Percentiles rank a stretch among this genome's conserved stretches.
These are phyloP conservation scores for Buphagus erythrorhynchus DNA, from an alignment of 2,797 vertebrate species.

Conservation along the genomic window DNA sequence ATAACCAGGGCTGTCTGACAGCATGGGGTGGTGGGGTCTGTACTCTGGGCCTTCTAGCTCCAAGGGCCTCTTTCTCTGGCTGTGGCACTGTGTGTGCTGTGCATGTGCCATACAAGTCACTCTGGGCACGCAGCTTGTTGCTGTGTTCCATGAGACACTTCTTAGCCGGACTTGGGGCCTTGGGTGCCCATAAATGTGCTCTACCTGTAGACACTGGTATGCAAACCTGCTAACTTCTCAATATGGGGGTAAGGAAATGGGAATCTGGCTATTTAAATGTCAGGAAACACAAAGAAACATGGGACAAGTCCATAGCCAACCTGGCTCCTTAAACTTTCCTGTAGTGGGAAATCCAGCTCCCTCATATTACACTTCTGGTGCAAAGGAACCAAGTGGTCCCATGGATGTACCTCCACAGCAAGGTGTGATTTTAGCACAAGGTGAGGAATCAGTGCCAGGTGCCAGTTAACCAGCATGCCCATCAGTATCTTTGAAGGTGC, in stretches of 20 bases:
- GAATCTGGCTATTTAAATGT: not conserved
- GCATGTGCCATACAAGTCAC: not conserved
- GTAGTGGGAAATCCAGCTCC: not conserved
- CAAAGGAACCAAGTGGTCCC: not conserved
- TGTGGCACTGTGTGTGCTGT: not conserved
- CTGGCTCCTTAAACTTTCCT: not conserved
- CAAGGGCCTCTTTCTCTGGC: rapidly evolving
- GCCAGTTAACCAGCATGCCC: not conserved
- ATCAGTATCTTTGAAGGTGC: not conserved
- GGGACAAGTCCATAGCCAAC: not conserved
- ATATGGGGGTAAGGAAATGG: not conserved
- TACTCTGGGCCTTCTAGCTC: not conserved
- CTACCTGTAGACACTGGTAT: not conserved
- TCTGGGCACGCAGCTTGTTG: not conserved
- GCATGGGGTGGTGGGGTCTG: not conserved
- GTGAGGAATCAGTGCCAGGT: not conserved
- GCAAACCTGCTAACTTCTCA: not conserved
- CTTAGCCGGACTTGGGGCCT: not conserved
- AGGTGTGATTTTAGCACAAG: not conserved
- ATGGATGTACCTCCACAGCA: not conserved
- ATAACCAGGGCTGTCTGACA: not conserved
- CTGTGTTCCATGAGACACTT: not conserved
- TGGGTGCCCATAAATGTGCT: rapidly evolving
- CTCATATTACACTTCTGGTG: rapidly evolving
- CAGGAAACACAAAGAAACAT: not conserved